Evolutionary conservation across 2,113 vertebrate genomes (phyloP).

Genomic region (Xyrauchen texanus): DNA sequence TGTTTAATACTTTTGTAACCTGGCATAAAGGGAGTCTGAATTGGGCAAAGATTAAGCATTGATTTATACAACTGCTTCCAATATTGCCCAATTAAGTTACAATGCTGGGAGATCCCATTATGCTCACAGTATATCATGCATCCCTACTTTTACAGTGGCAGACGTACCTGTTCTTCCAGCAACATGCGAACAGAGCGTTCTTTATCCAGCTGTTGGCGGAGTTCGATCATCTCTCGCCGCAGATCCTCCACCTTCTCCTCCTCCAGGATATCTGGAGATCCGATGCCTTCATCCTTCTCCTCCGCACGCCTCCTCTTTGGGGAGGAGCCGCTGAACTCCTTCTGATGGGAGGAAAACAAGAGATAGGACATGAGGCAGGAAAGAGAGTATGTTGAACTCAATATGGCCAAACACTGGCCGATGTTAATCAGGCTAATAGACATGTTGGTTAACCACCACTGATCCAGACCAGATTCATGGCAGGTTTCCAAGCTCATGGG

Average conservation of each 20-base stretch:
- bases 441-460: not conserved
- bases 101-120: too few relatives aligned
- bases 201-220: constrained; percentile 96
- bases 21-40: too few relatives aligned
- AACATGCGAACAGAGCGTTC: constrained; percentile 95
- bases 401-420: not conserved
- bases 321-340: constrained; percentile 96
- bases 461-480: not conserved
- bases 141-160: not conserved
- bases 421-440: not conserved
- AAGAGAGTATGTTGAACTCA: too few relatives aligned
- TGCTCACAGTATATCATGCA: too few relatives aligned
- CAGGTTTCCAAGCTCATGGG: not conserved
- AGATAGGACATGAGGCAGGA: too few relatives aligned
- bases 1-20: too few relatives aligned
- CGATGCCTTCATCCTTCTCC: constrained; percentile 97
- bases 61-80: too few relatives aligned
- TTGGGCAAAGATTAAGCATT: too few relatives aligned
- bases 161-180: constrained; percentile 92
- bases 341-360: constrained; percentile 17
- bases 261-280: constrained; percentile 95
- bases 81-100: too few relatives aligned
- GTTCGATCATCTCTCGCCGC: constrained; percentile 93
- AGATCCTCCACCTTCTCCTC: constrained; percentile 95
- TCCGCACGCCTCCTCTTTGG: constrained; percentile 94